Percentiles rank a stretch among this genome's conserved stretches.
Conservation (phyloP, 1,140 invertebrate genomes). For the Cyclina sinensis region DNA sequence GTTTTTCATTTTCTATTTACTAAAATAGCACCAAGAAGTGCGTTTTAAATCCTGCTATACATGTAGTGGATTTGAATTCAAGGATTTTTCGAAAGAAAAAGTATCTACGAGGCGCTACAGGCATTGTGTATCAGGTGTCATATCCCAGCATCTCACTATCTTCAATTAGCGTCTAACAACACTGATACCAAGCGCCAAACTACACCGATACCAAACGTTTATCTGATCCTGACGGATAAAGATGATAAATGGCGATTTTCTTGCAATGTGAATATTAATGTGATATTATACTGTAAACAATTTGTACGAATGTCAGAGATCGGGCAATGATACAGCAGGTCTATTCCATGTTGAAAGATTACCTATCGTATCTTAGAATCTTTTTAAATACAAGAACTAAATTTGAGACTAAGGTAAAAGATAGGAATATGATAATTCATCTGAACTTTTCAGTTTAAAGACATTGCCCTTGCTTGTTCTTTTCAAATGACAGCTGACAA, state of each 20-base stretch:
- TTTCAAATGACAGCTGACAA: no score
- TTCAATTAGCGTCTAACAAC: constrained; percentile 61
- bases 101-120: neutral
- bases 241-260: constrained; percentile 57
- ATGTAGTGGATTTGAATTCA: no score
- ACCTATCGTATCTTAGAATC: constrained; percentile 28
- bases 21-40: no score
- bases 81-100: no score
- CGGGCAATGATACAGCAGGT: constrained; percentile 28
- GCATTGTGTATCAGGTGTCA: constrained; percentile 45
- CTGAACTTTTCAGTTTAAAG: no score
- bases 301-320: constrained; percentile 48
- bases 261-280: constrained; percentile 56
- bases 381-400: constrained; percentile 5
- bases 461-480: no score
- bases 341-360: constrained; percentile 42
- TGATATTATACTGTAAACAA: constrained; percentile 59
- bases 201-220: constrained; percentile 48
- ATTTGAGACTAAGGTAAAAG: neutral
- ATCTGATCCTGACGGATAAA: constrained; percentile 60
- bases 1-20: no score
- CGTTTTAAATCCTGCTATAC: no score
- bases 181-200: constrained; percentile 51
- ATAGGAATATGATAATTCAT: no score
- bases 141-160: constrained; percentile 51